Base-by-base conservation (phyloP, 2,888 invertebrate genomes). In the Antheraea yamamai region DNA sequence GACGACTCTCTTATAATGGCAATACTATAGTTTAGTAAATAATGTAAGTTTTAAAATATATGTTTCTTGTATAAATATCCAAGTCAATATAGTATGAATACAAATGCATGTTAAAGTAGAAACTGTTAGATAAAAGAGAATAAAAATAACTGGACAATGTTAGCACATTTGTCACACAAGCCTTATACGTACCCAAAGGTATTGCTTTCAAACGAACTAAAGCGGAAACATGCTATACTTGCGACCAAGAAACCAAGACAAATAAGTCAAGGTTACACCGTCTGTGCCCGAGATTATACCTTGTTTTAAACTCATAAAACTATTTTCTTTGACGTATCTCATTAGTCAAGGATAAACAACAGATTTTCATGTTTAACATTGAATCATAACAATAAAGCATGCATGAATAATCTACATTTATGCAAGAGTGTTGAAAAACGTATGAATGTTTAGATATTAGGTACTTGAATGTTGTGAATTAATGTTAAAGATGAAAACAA, bases 321-420 rank as follows among this genome's bases (percentile, higher is more conserved):
- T 68, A 68, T 70, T 70, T 70, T 70, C 70, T 70, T 39, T n/a
- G 1, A 39, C 70, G n/a, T n/a, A 39, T 20, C 70, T 35, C 30
- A 61, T 61, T 61, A 61, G 2, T n/a, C 20, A 39, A 70, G 39
- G 39, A 70, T 39, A n/a, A n/a, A 70, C 10, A 39, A 39, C 12
- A n/a, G 20, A n/a, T 68, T 68, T 68, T 68, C 35, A 68, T 70
- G 39, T 70, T 16, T 35, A 18, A 30, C 68, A 68, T 68, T 70
- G 70, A 70, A 70, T 70, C 39, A 39, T 70, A 18, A 70, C 20
- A 39, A 70, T 70, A 39, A 0, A 70, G 39, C n/a, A 20, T 39
- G 70, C n/a, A 39, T 66, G 64, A n/a, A 30, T 39, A 70, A 7
- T 39, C n/a, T 70, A 39, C 8, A 35, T 39, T 70, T 39, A 70